Base-by-base conservation (phyloP, 2,888 invertebrate genomes). In the Chrysolina oricalcia region DNA sequence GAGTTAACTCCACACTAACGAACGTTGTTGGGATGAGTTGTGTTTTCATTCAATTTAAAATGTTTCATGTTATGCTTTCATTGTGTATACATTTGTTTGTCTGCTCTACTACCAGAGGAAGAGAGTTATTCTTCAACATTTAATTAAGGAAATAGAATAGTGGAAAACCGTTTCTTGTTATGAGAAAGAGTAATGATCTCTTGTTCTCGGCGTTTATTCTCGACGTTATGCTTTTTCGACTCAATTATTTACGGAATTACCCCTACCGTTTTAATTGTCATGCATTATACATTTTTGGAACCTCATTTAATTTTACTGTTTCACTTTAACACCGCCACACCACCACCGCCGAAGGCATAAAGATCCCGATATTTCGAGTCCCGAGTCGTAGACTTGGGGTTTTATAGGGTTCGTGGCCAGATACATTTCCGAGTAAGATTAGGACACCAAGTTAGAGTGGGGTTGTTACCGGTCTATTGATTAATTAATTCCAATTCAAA, bases 201-300 rank as follows among this genome's bases (percentile, higher is more conserved):
- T 76, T 71, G 68, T 75, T 67, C 67, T 67, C 64, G 69, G 17
- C 67, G 67, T 76, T 74, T 74, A 76, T 74, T 76, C 73, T 72
- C 74, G 72, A 74, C 71, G 71, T 74, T 59, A 69, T 72, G 70
- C 72, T 72, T 76, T 76, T 76, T 76, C 70, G 76, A 71, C 69
- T 73, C 68, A 71, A 73, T 73, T 76, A 76, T 76, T 76, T 73
- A 75, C 68, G 65, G 70, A 75, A 75, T 75, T 75, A 74, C 74
- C 70, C 71, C 63, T 74, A 71, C 74, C 71, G 74, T 74, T 74
- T 74, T 74, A 71, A 71, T 74, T 74, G 59, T 59, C 59, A 59
- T 59, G 59, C 59, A 59, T 59, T 59, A 59, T 59, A 59, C 59
- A 59, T 59, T 59, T 59, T 59, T 35, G 59, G 59, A 27, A 59